Conservation (phyloP, 1,140 invertebrate species). For the Musca domestica region DNA sequence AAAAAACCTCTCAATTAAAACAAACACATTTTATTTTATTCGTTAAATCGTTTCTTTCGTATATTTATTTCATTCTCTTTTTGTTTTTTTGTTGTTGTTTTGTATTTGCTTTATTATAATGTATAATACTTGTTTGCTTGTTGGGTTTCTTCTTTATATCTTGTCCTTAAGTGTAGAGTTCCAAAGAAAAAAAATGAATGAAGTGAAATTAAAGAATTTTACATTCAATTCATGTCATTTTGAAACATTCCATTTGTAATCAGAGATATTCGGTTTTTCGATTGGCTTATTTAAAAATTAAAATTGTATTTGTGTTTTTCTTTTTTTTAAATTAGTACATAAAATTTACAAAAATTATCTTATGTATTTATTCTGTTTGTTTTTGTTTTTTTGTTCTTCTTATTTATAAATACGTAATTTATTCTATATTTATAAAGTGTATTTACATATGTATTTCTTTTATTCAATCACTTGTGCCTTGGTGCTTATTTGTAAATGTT, state of each 20-base stretch:
- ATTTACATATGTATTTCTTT: not conserved
- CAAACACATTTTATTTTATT: not conserved
- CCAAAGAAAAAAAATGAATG: not conserved
- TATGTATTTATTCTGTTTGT: not conserved
- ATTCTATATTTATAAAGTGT: slow-evolving; percentile 14
- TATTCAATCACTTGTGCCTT: slow-evolving; percentile 18
- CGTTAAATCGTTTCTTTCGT: slow-evolving; percentile 11
- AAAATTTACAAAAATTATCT: slow-evolving; percentile 20
- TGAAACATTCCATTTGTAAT: too few relatives aligned
- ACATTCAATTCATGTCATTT: too few relatives aligned
- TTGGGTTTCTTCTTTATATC: not conserved
- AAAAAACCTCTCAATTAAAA: slow-evolving; percentile 8
- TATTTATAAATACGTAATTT: slow-evolving; percentile 2
- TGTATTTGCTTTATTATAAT: slow-evolving; percentile 13
- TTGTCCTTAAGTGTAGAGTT: not conserved
- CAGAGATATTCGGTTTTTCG: too few relatives aligned
- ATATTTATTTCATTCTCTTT: not conserved
- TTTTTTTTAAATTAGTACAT: slow-evolving; percentile 19
- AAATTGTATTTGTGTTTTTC: not conserved
- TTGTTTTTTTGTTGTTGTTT: slow-evolving; percentile 11
- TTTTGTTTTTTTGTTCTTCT: not conserved
- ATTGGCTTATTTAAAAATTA: too few relatives aligned
- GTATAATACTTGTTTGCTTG: not conserved
- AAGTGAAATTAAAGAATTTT: too few relatives aligned
- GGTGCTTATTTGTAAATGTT: slow-evolving; percentile 3